Base-by-base conservation (phyloP, 2,113 vertebrate genomes). In the Seriola dumerili region DNA sequence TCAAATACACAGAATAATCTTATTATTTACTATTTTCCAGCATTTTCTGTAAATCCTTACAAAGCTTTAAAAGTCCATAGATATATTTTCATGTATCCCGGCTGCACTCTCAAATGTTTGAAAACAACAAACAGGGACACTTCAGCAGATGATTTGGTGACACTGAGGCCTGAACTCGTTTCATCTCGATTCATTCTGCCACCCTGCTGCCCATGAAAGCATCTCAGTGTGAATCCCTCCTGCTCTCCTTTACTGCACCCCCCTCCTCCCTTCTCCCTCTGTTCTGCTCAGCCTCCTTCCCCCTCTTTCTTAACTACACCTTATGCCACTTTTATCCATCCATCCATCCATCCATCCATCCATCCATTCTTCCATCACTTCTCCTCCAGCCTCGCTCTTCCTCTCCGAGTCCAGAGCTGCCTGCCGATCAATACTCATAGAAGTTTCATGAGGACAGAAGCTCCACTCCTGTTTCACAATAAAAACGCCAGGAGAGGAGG, bases 401-500 rank as follows among this genome's bases (percentile, higher is more conserved):
- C 85, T 81, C 76, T 71, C 77, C 46, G 86, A 86, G 85, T 79
- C 85, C 83, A 81, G 85, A 73, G 85, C 87, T 78, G 77, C 86
- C 81, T 58, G 90, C 87, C 83, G 94, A 97, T 96, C 96, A 94
- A 93, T 95, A 95, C 92, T 96, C 94, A 96, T 94, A 95, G 95
- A 96, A 96, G 97, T 95, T 96, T 96, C 94, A 96, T 96, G 94
- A 97, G 93, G 93, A 89, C 84, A 93, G 91, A 89, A 89, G 93
- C 87, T 90, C 90, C 88, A 89, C 93, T 97, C 96, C 90, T 94
- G 94, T 96, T 97, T 96, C 95, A 95, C 94, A 92, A 93, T 96
- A 95, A 96, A 77, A 90, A 93, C 63, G 80, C 78, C 77, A 81
- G 70, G 50, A 67, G 80, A 74, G 81, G 76, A 78, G 63, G 21